Evolutionary conservation across 2,888 invertebrate species (phyloP), one percentile per base, ranked within the genome.

Genomic region (Drosophila atripex): DNA sequence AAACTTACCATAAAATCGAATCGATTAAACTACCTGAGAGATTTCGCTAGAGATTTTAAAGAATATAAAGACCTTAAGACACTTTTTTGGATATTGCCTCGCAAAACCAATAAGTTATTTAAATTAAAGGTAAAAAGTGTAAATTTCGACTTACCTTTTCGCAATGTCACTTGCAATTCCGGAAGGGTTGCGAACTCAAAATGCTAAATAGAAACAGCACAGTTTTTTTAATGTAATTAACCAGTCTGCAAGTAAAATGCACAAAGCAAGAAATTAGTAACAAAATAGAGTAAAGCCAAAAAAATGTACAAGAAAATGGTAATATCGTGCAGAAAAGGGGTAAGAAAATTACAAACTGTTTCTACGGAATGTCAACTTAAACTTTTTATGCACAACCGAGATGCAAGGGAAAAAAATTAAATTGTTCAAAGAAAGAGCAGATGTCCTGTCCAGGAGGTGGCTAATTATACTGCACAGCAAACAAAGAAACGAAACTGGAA

Each of bases 281-380:
- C 53, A 23, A 61, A 69, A 60, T 53, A 28, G 32, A 45, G 84
- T 68, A 75, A 69, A 58, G 57, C 52, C 58, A 65, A 56, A 57
- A 57, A 21, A 28, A 18, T 54, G n/a, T 35, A 35, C 35, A 35
- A 65, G 66, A 60, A 49, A 66, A 82, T 68, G 70, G 64, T 52
- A 77, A 80, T 38, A 45, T 18, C 18, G 38, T 30, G 41, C 21
- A 25, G n/a, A 9, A 41, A 71, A 70, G 72, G 70, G 72, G 72
- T 70, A 57, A 55, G 73, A 73, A 87, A 88, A 88, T 85, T 88
- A 88, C 83, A 88, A 86, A 88, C 87, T 84, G 77, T 84, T 80
- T 80, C 64, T 70, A 66, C 49, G 76, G 78, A 86, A 86, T 85
- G 86, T 85, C 86, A 85, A 84, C 76, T 61, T 75, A 77, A 85